These are phyloP conservation scores for Phylloscopus collybita DNA, from an alignment of 2,797 vertebrate genomes.

Conservation along the genomic window DNA sequence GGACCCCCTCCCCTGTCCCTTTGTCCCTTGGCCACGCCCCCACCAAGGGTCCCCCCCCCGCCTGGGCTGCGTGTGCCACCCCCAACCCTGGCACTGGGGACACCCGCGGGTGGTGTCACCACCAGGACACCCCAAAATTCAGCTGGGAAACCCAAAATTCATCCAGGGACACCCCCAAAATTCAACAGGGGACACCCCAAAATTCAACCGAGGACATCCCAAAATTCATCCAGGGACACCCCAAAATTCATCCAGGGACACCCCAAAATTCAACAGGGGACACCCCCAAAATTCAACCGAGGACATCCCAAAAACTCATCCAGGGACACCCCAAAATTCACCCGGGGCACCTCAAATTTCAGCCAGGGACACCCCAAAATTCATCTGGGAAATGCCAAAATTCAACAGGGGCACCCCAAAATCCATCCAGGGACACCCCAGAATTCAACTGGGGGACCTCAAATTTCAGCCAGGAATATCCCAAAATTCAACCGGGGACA, in stretches of 20 bases:
- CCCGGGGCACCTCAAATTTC: too few relatives aligned
- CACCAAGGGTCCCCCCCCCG: background rate
- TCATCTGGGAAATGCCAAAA: too few relatives aligned
- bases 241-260: background rate
- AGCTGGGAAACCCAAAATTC: background rate
- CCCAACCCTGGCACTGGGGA: background rate
- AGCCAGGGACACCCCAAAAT: fast-evolving
- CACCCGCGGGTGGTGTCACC: background rate
- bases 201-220: too few relatives aligned
- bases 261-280: background rate
- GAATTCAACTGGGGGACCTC: fast-evolving
- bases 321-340: background rate
- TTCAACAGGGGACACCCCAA: background rate
- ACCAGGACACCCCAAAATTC: background rate
- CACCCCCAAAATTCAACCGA: background rate
- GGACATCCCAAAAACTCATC: too few relatives aligned
- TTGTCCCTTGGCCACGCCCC: too few relatives aligned
- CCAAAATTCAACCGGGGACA: background rate
- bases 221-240: background rate
- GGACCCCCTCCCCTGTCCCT: background rate
- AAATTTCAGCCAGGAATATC: fast-evolving
- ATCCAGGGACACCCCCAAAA: background rate
- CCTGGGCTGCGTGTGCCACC: too few relatives aligned
- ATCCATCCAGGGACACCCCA: too few relatives aligned
- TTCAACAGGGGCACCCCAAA: background rate